A percentile compares a stretch with the other conserved stretches of the same genome.
These are phyloP conservation scores for Macquaria australasica DNA, from an alignment of 2,113 vertebrate species.

Conservation along the genomic window DNA sequence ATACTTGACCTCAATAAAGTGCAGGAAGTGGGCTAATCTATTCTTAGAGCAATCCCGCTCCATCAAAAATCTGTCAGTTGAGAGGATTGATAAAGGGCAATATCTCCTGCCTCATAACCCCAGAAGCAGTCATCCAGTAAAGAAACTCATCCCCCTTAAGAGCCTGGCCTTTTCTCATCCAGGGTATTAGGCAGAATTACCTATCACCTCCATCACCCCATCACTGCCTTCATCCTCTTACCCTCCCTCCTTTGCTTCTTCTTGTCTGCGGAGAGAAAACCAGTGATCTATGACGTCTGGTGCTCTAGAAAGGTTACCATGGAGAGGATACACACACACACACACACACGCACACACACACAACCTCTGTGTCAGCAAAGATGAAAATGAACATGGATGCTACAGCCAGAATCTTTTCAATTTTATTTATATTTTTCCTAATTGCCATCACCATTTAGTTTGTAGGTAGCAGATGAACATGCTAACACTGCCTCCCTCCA, in stretches of 20 bases:
- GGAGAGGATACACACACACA: constrained; percentile 21
- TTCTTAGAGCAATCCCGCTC: constrained; percentile 55
- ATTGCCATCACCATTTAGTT: background rate
- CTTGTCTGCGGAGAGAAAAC: constrained; percentile 50
- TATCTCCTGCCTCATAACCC: constrained; percentile 29
- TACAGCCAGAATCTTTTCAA: background rate
- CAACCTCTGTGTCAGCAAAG: constrained; percentile 14
- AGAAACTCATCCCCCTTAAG: constrained; percentile 47
- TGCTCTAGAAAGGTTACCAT: constrained; percentile 57
- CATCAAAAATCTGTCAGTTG: constrained; percentile 48
- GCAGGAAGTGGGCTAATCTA: constrained; percentile 65
- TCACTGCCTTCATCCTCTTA: constrained; percentile 55
- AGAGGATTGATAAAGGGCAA: constrained; percentile 52
- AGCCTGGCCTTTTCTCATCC: constrained; percentile 38
- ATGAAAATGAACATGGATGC: background rate
- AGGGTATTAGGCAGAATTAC: constrained; percentile 59
- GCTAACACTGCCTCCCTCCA: constrained; percentile 11
- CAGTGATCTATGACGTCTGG: constrained; percentile 62
- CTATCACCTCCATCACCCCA: constrained; percentile 48
- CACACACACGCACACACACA: constrained; percentile 17
- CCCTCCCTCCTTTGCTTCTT: constrained; percentile 14
- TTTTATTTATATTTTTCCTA: background rate
- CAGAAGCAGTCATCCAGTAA: constrained; percentile 40
- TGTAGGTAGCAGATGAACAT: background rate
- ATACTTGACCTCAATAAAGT: constrained; percentile 47